These are phyloP conservation scores for Anoplius nigerrimus DNA, from an alignment of 2,888 invertebrate genomes.

Conservation along the genomic window DNA sequence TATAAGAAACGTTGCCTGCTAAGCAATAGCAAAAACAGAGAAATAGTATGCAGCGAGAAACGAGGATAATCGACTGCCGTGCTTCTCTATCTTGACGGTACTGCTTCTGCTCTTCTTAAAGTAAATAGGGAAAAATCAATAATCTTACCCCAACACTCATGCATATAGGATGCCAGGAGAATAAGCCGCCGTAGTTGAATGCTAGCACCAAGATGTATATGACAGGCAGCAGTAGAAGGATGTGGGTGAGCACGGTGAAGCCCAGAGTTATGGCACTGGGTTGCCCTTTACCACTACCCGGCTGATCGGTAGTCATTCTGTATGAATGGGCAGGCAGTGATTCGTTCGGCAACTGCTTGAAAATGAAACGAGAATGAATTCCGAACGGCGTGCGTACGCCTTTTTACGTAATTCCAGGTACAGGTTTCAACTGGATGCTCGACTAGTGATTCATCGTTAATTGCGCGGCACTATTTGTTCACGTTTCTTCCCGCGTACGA, in stretches of 20 bases:
- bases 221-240: constrained; percentile 65
- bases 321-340: not conserved
- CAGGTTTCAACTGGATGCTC: constrained; percentile 44
- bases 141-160: constrained; percentile 68
- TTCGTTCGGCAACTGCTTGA: not conserved
- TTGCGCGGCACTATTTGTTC: constrained; percentile 47
- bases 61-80: too few species aligned
- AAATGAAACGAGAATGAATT: constrained; percentile 12
- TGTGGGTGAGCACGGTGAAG: constrained; percentile 60
- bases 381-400: constrained; percentile 6
- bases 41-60: too few species aligned
- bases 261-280: constrained; percentile 56
- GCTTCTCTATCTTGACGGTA: too few species aligned
- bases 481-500: constrained; percentile 27
- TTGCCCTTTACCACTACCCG: constrained; percentile 47
- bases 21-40: too few species aligned
- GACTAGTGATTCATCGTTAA: constrained; percentile 59
- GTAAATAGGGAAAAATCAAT: too few species aligned
- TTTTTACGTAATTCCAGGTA: constrained; percentile 56
- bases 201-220: constrained; percentile 66
- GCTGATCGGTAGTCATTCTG: constrained; percentile 55
- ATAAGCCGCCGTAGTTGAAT: constrained; percentile 55
- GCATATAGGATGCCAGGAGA: constrained; percentile 71
- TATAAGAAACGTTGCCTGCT: too few species aligned
- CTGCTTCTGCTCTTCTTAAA: too few species aligned